Evolutionary conservation across 2,797 vertebrate genomes (phyloP).

Genomic region (Dromococcyx pavoninus): DNA sequence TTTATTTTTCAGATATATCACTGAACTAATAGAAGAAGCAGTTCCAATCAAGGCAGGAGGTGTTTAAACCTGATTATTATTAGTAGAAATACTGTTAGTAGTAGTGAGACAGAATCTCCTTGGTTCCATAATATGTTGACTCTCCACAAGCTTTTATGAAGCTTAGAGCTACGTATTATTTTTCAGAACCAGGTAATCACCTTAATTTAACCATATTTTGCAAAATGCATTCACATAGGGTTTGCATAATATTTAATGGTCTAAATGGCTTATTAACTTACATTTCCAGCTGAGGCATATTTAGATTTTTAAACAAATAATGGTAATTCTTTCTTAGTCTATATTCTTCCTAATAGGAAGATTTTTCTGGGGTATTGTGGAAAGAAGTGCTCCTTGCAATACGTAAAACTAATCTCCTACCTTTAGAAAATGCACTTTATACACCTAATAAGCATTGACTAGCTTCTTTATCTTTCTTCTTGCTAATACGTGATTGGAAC

Average conservation of each 20-base stretch:
- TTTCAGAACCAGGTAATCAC: conserved; percentile 20
- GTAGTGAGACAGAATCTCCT: background rate
- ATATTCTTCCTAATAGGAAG: background rate
- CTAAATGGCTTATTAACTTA: conserved; percentile 24
- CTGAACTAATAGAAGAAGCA: conserved; percentile 3
- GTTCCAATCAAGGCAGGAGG: background rate
- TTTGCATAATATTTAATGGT: background rate
- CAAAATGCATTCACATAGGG: background rate
- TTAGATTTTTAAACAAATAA: conserved; percentile 36
- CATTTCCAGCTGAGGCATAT: background rate
- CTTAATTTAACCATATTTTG: background rate
- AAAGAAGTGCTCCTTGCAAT: background rate
- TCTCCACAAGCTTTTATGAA: background rate
- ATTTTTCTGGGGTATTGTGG: background rate
- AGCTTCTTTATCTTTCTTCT: background rate
- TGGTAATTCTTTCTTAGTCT: background rate
- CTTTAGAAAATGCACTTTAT: background rate
- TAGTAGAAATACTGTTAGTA: background rate
- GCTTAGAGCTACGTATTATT: background rate
- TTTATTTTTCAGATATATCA: conserved; percentile 5
- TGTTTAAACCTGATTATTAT: background rate
- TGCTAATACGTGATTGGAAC: background rate
- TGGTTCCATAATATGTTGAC: background rate
- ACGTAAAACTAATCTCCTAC: background rate
- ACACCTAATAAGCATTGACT: background rate